These are phyloP conservation scores for Papilio polyxenes DNA, from an alignment of 1,140 invertebrate genomes.

Conservation along the genomic window DNA sequence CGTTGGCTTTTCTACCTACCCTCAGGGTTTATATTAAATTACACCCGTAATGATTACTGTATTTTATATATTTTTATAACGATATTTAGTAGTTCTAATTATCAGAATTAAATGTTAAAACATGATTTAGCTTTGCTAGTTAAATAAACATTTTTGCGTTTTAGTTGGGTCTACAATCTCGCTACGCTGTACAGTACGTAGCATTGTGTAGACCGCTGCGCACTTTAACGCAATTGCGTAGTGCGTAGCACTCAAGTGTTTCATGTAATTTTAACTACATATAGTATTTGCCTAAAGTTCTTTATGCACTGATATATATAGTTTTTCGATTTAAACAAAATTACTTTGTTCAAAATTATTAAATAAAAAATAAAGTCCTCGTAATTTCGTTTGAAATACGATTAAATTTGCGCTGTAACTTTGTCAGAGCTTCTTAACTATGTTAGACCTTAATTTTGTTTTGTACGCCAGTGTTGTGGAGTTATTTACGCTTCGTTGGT, in stretches of 20 bases:
- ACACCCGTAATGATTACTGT: neutral
- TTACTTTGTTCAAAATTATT: no score
- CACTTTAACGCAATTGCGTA: neutral
- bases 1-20: neutral
- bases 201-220: neutral
- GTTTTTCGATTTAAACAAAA: no score
- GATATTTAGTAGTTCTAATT: no score
- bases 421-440: neutral
- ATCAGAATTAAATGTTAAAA: neutral
- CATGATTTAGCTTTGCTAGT: neutral
- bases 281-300: no score
- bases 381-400: neutral
- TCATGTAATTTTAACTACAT: neutral
- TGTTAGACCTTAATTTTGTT: slow-evolving; percentile 15
- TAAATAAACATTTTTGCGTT: neutral
- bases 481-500: neutral
- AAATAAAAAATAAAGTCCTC: no score
- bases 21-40: neutral
- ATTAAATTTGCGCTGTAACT: slow-evolving; percentile 12
- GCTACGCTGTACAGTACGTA: neutral
- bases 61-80: neutral
- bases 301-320: no score
- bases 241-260: neutral
- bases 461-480: neutral
- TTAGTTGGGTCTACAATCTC: neutral